phyloP scores from a whole-genome alignment of 1,140 invertebrate species.

The Ips nitidus region DNA sequence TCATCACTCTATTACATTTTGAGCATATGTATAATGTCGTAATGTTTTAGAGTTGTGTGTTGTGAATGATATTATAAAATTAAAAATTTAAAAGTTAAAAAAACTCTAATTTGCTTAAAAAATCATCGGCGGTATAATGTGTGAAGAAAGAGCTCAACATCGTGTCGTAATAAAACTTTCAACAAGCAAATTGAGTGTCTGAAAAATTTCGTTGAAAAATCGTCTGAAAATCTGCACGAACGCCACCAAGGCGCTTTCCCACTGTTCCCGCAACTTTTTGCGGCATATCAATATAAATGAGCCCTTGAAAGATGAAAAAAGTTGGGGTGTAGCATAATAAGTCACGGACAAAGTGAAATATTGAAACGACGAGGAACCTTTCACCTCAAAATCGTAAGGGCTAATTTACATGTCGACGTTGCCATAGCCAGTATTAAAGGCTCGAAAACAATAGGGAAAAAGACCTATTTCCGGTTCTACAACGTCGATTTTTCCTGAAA shows the following conservation, averaged over 20 bases:
- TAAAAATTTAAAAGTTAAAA: too few species aligned
- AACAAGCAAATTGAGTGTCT: constrained; percentile 23
- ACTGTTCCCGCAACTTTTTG: not conserved
- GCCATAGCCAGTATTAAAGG: too few species aligned
- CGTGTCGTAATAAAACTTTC: constrained; percentile 28
- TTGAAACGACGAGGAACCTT: constrained; percentile 4
- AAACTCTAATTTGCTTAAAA: too few species aligned
- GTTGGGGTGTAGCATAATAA: not conserved
- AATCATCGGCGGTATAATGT: too few species aligned
- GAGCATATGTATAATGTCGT: too few species aligned
- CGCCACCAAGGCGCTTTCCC: constrained; percentile 16
- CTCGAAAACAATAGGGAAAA: too few species aligned
- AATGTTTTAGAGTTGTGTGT: too few species aligned
- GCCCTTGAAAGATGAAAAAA: constrained; percentile 18
- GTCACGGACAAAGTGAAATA: constrained; percentile 8
- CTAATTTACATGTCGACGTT: too few species aligned
- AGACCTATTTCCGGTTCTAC: too few species aligned
- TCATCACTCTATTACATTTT: too few species aligned
- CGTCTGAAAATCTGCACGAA: constrained; percentile 13
- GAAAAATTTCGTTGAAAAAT: constrained; percentile 25
- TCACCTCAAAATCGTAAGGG: not conserved
- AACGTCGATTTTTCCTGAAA: too few species aligned
- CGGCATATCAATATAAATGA: constrained; percentile 22
- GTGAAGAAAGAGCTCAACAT: constrained; percentile 6
- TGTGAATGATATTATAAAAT: too few species aligned